Conservation (phyloP, 2,113 vertebrate genomes). For the Polypterus senegalus region DNA sequence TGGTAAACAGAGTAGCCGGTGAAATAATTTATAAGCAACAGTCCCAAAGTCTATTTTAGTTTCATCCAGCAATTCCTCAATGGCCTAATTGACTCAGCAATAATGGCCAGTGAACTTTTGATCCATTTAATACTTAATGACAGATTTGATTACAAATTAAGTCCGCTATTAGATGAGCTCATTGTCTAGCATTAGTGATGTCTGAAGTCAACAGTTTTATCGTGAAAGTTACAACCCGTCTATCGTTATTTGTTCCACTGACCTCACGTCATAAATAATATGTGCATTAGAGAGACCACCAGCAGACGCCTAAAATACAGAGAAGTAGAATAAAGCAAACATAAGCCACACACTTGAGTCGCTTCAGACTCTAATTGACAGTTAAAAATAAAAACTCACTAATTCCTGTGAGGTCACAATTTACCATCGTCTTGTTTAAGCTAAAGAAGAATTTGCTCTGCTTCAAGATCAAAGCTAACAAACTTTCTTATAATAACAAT, state of each 20-base stretch:
- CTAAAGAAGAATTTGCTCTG: no score
- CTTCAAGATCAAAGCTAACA: neutral
- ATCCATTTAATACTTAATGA: slow-evolving; percentile 81
- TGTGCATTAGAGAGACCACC: no score
- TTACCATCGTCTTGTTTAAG: no score
- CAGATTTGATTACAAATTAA: slow-evolving; percentile 67
- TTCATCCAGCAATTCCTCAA: slow-evolving; percentile 45
- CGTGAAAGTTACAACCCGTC: slow-evolving; percentile 18
- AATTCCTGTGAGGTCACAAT: no score
- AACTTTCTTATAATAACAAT: no score
- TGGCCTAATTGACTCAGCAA: slow-evolving; percentile 58
- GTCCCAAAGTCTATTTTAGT: slow-evolving; percentile 54
- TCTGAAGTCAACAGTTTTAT: slow-evolving; percentile 36
- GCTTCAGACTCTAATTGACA: no score
- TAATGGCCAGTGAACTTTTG: slow-evolving; percentile 69
- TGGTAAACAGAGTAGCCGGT: slow-evolving; percentile 59
- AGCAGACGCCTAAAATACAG: no score
- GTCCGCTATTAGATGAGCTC: slow-evolving; percentile 53
- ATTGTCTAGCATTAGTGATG: slow-evolving; percentile 52
- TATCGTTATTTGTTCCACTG: slow-evolving; percentile 15
- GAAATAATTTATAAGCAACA: slow-evolving; percentile 72
- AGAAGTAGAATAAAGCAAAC: no score
- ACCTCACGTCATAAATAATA: slow-evolving; percentile 10
- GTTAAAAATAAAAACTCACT: no score
- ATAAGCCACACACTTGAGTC: no score